A percentile compares a stretch with the other conserved stretches of the same genome.
These are phyloP conservation scores for Habropoda laboriosa DNA, from an alignment of 1,140 invertebrate species.

Conservation along the genomic window DNA sequence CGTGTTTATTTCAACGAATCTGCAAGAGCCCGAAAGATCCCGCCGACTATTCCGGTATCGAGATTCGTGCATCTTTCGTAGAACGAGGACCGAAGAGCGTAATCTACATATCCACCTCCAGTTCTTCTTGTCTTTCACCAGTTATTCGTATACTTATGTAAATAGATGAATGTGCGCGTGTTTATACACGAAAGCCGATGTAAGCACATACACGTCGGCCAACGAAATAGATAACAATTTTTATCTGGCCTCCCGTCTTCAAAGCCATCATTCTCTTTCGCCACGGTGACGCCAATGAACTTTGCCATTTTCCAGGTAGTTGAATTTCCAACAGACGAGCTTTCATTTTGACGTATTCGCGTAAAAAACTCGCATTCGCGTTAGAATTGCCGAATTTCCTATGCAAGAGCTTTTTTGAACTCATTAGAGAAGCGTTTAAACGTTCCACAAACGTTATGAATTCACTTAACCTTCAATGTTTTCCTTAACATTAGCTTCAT, in stretches of 20 bases:
- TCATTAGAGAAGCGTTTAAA: background rate
- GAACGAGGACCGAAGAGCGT: background rate
- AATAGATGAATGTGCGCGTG: slow-evolving; percentile 40
- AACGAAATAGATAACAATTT: slow-evolving; percentile 45
- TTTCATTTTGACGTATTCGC: background rate
- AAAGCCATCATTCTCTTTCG: slow-evolving; percentile 23
- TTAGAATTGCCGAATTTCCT: background rate
- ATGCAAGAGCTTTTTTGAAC: background rate
- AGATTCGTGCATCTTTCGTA: background rate
- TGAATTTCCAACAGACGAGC: background rate
- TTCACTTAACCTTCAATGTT: background rate
- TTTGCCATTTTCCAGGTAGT: slow-evolving; percentile 38
- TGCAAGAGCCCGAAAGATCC: background rate
- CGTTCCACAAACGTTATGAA: background rate
- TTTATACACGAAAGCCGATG: slow-evolving; percentile 50
- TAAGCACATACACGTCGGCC: slow-evolving; percentile 37
- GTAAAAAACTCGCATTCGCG: background rate
- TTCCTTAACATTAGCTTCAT: background rate
- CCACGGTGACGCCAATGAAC: slow-evolving; percentile 18
- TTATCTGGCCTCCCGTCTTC: slow-evolving; percentile 41
- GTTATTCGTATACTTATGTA: slow-evolving; percentile 47
- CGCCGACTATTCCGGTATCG: background rate
- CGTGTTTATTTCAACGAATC: background rate
- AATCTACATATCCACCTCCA: background rate
- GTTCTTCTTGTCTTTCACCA: background rate